Evolutionary conservation across 2,113 vertebrate genomes (phyloP).

Genomic region (Pachyramphus minor): DNA sequence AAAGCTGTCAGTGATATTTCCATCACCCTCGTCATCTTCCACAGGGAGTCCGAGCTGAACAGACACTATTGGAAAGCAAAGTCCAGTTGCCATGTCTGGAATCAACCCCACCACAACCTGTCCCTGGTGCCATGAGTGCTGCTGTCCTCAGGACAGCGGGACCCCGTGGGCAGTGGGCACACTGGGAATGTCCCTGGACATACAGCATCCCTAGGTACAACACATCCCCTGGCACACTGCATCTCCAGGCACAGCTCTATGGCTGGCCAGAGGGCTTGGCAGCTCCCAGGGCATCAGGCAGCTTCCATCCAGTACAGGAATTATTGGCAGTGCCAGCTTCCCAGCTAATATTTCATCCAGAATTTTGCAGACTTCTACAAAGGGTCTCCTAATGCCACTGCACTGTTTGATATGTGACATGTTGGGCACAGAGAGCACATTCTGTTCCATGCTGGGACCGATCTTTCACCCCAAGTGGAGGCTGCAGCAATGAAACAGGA

Average conservation of each 20-base stretch:
- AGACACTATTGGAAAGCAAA: fast-evolving
- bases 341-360: neutral
- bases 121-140: neutral
- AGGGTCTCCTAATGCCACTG: neutral
- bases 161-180: neutral
- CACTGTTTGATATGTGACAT: fast-evolving
- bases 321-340: neutral
- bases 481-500: neutral
- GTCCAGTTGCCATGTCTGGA: neutral
- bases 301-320: neutral
- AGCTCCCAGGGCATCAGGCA: neutral
- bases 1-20: neutral
- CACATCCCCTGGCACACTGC: fast-evolving
- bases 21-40: neutral
- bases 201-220: neutral
- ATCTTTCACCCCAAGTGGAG: neutral
- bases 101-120: fast-evolving
- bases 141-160: neutral
- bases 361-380: neutral
- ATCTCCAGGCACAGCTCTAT: neutral
- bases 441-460: neutral
- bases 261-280: neutral
- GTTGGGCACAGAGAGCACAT: neutral
- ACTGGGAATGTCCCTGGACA: neutral
- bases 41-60: neutral